A percentile compares a stretch with the other conserved stretches of the same genome.
These are phyloP conservation scores for Aphaenogaster ashmeadi DNA, from an alignment of 1,140 invertebrate genomes.

Conservation along the genomic window DNA sequence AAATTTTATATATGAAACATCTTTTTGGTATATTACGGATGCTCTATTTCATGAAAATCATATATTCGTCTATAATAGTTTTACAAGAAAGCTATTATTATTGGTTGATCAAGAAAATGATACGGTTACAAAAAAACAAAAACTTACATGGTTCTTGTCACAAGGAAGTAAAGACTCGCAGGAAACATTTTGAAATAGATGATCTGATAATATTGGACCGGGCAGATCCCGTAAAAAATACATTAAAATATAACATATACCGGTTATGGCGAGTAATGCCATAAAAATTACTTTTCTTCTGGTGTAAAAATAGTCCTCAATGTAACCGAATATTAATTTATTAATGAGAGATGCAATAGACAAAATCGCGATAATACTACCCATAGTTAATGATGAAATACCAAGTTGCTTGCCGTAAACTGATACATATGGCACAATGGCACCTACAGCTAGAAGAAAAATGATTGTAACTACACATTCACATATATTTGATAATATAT, in stretches of 20 bases:
- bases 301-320: constrained; percentile 90
- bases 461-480: not conserved
- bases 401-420: constrained; percentile 92
- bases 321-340: constrained; percentile 91
- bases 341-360: constrained; percentile 91
- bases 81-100: not conserved
- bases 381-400: constrained; percentile 91
- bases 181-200: constrained; percentile 74
- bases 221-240: constrained; percentile 89
- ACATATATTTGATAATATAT: not conserved
- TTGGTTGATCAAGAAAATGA: not conserved
- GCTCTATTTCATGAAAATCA: not conserved
- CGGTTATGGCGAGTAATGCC: constrained; percentile 89
- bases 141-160: constrained; percentile 38
- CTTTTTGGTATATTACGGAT: too few species aligned
- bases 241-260: constrained; percentile 89
- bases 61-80: not conserved
- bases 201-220: constrained; percentile 73
- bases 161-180: constrained; percentile 79
- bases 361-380: constrained; percentile 90
- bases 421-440: constrained; percentile 91
- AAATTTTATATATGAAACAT: too few species aligned
- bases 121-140: not conserved
- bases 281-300: constrained; percentile 91
- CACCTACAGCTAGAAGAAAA: constrained; percentile 90